Percentiles rank a stretch among this genome's conserved stretches.
These are phyloP conservation scores for Epinotia demarniana DNA, from an alignment of 2,888 invertebrate species.

Conservation along the genomic window DNA sequence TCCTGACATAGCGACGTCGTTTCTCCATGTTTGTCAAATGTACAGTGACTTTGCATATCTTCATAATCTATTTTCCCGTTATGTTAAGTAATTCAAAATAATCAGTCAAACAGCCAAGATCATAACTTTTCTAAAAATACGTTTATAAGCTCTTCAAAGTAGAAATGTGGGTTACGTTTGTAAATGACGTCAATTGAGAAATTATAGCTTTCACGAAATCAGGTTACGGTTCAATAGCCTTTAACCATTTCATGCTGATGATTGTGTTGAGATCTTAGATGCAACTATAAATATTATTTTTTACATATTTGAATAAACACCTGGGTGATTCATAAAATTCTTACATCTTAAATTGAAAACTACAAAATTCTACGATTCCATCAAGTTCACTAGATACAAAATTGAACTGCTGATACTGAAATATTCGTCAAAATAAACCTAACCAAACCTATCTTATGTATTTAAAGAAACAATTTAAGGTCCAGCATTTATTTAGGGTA, in stretches of 20 bases:
- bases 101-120: slow-evolving; percentile 5
- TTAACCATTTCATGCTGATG: slow-evolving; percentile 20
- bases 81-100: slow-evolving; percentile 20
- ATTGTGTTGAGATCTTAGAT: not conserved
- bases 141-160: slow-evolving; percentile 35
- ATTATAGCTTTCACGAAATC: slow-evolving; percentile 33
- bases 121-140: slow-evolving; percentile 34
- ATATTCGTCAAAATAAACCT: not conserved
- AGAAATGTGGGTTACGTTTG: slow-evolving; percentile 39
- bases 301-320: not conserved
- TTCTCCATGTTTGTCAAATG: no score
- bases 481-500: not conserved
- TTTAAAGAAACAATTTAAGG: no score
- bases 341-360: no score
- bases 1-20: no score
- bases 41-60: no score
- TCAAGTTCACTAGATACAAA: not conserved
- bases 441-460: no score
- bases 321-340: no score
- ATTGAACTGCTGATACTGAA: not conserved
- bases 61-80: not conserved
- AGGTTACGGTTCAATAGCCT: slow-evolving; percentile 29
- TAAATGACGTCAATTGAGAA: slow-evolving; percentile 41
- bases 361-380: no score
- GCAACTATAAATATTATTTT: not conserved